Evolutionary conservation across 2,888 invertebrate species (phyloP), one percentile per base, ranked within the genome.

Genomic region (Mythimna lalbum): DNA sequence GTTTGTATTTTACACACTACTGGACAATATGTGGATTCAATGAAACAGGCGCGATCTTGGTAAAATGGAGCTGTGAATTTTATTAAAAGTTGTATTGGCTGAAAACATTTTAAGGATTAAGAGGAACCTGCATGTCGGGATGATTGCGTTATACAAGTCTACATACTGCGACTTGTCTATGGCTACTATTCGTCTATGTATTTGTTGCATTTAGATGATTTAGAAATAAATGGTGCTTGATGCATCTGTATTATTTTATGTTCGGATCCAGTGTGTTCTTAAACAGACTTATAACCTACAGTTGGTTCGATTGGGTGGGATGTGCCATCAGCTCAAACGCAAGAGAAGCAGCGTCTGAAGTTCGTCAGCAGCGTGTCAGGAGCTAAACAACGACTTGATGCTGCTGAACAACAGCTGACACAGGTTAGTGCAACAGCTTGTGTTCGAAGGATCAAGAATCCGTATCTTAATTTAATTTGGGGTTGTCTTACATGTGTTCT

Each of bases 301-400:
- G 56, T 10, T 33, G 56, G 56, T 1, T n/a, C 5, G 14, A 36
- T 55, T 33, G 55, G 31, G n/a, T 55, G 55, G 55, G 55, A 55
- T 4, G 36, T 56, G 6, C 3, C 36, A 2, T 56, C 56, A 56
- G 12, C 56, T 23, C 50, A 73, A 4, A 60, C 63, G 49, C 64
- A 84, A 65, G 85, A 88, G 57, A 72, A 76, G 43, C 84, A 86
- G 36, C 86, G 85, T 21, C 72, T 90, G 4, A 81, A 87, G 39
- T 91, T 91, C 67, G 73, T 87, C 6, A 84, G 79, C 23, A 84
- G 84, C 1, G 68, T 86, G 19, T 71, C 87, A 0, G 77, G 69
- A 2, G 83, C 87, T 7, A 86, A 85, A 52, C 75, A 81, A 0
- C 82, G 73, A 19, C 62, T 91, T n/a, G 62, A 64, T 10, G 82